Evolutionary conservation across 2,797 vertebrate genomes (phyloP), one percentile per base, ranked within the genome.

Genomic region (Gila robusta): DNA sequence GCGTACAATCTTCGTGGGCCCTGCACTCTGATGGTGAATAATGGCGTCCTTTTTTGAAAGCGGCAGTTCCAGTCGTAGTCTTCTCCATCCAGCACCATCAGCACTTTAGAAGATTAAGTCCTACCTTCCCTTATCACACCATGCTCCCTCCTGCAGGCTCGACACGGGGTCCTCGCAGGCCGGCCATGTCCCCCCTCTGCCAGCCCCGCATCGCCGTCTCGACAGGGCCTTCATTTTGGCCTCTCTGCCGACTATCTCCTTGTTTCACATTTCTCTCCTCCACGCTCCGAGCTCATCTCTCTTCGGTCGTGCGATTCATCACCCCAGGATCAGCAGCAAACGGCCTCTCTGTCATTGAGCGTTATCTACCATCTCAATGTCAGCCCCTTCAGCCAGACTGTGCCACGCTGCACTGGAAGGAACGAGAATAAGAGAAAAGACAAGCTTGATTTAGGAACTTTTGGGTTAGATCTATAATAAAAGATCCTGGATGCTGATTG

Each of bases 51-150:
- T 86, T 83, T 90, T 73, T 86, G 56, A 82, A 91, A 86, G 80
- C 84, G 85, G 83, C 87, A 89, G 77, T 85, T 84, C 82, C 28
- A 83, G 89, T 59, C 41, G 52, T 70, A 88, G 82, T 89, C 85
- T 87, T 82, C 77, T 62, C 70, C 88, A 87, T 91, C 87, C 87
- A 74, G 89, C 89, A 86, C 89, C 88, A 91, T 91, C 91, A 91
- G 91, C 90, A 86, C 88, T 91, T 88, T 88, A 88, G 87, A 83
- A 91, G 91, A 91, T 92, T 91, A 92, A 91, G 89, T 89, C 89
- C 89, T 91, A 80, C 85, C 84, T 88, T 87, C 77, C 52, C 87
- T 91, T 91, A 92, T 92, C 91, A 11, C 54, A 59, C 44, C 26
- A 47, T 32, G 41, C 84, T 84, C 82, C 44, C 56, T 66, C 83